Evolutionary conservation across 2,113 vertebrate species (phyloP).

Genomic region (human): GRCh38 chr11:4029001-4029500

Average conservation of each 20-base stretch:
- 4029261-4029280: background rate
- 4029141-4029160: no score
- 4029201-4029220: no score
- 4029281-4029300: conserved; percentile 25
- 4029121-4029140: no score
- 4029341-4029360: background rate
- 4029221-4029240: background rate
- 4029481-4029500: background rate
- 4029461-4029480: background rate
- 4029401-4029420: no score
- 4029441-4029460: background rate
- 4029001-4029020: no score
- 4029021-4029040: no score
- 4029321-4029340: background rate
- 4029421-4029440: background rate
- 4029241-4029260: background rate
- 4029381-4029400: background rate
- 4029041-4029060: no score
- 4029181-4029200: background rate
- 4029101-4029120: no score
- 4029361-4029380: background rate
- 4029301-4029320: background rate
- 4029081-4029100: no score
- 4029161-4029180: no score
- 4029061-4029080: no score